Conservation (phyloP, 2,888 invertebrate genomes). For the Argyresthia albistria region DNA sequence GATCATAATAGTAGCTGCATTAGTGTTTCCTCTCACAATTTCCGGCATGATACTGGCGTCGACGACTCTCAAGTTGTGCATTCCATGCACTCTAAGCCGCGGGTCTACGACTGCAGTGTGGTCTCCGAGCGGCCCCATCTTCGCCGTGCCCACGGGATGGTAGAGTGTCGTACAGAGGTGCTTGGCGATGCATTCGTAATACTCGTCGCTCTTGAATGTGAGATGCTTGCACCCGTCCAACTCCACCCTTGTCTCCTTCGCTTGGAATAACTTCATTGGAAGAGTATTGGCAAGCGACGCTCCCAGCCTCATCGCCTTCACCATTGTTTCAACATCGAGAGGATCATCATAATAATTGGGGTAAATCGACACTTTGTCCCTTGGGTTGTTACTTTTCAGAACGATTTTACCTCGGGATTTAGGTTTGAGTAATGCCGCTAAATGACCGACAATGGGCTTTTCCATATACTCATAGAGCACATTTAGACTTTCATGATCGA, state of each 20-base stretch:
- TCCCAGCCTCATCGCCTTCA: conserved; percentile 23
- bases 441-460: conserved; percentile 39
- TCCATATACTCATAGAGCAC: conserved; percentile 29
- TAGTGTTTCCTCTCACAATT: conserved; percentile 74
- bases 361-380: conserved; percentile 65
- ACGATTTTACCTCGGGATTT: conserved; percentile 77
- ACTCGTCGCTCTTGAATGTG: conserved; percentile 25
- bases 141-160: conserved; percentile 78
- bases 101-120: conserved; percentile 67
- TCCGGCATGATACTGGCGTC: conserved; percentile 78
- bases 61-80: conserved; percentile 69
- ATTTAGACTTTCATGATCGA: conserved; percentile 25
- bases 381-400: conserved; percentile 73
- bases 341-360: conserved; percentile 75
- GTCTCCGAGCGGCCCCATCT: conserved; percentile 71
- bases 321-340: conserved; percentile 55
- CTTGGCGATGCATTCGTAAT: conserved; percentile 34
- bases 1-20: conserved; percentile 76
- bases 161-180: conserved; percentile 67
- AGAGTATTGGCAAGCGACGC: conserved; percentile 29
- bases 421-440: conserved; percentile 76
- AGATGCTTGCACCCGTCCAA: conserved; percentile 32
- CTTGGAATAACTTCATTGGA: conserved; percentile 27
- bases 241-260: conserved; percentile 34
- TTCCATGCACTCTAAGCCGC: conserved; percentile 63